A percentile compares a stretch with the other conserved stretches of the same genome.
Conservation (phyloP, 2,113 vertebrate genomes). For the Rhadina sibilatrix region DNA sequence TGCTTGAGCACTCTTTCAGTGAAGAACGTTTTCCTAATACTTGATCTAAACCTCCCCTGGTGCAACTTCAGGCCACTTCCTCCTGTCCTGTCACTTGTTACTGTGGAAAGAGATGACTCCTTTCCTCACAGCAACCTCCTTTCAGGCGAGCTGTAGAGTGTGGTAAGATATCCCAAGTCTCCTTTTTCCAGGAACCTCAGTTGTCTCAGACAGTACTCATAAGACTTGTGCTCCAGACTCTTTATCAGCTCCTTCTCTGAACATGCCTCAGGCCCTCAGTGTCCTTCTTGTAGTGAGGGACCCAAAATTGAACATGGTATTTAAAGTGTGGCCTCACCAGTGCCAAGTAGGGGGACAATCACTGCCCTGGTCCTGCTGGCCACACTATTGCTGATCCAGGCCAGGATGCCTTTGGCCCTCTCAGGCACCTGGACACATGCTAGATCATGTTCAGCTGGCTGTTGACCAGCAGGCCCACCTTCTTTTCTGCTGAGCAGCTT, state of each 20-base stretch:
- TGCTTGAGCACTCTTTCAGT: not conserved
- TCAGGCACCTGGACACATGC: not conserved
- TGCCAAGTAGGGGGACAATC: too few species aligned
- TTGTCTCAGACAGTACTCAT: not conserved
- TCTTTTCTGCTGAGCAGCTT: not conserved
- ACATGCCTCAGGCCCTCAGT: not conserved
- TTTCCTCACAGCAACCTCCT: not conserved
- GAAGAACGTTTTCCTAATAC: not conserved
- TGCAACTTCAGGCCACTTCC: not conserved
- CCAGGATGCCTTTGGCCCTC: not conserved
- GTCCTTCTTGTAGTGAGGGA: too few species aligned
- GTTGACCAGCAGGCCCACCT: too few species aligned
- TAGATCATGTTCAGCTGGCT: not conserved
- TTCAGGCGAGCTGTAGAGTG: not conserved
- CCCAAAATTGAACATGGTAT: not conserved
- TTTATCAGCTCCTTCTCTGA: not conserved
- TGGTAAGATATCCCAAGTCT: accelerated
- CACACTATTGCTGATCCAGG: not conserved
- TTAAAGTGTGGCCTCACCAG: not conserved
- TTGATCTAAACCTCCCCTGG: not conserved
- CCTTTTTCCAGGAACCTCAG: not conserved
- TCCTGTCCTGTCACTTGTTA: not conserved
- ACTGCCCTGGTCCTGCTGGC: not conserved
- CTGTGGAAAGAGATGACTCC: not conserved
- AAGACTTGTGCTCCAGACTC: not conserved